Evolutionary conservation across 2,113 vertebrate species (phyloP), one percentile per base, ranked within the genome.

Genomic region (Carollia perspicillata): DNA sequence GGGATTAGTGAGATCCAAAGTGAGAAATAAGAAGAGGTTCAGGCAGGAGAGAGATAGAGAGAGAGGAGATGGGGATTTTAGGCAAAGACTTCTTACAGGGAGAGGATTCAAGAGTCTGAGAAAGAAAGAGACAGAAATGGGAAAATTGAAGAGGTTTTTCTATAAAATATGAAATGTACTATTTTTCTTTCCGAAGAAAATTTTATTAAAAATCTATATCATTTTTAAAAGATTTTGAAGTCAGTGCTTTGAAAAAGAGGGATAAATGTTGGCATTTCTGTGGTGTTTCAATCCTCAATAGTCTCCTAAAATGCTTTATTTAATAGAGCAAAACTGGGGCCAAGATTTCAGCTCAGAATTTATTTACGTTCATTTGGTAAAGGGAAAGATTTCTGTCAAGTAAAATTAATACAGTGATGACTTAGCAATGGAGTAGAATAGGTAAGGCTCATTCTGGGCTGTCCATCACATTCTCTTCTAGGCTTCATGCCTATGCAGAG

Each of bases 191-290:
- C 44, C 23, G 37, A 84, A 68, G 35, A 66, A 74, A 89, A 55
- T 7, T 2, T 85, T n/a, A 58, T 40, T 81, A 35, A 75, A 91
- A 84, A 89, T 37, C 33, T 80, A n/a, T 2, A 17, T 47, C n/a
- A 18, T 66, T 69, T 90, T 71, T 71, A 33, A 42, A 97, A 71
- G n/a, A 16, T 60, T 95, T 81, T 18, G 37, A 92, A 93, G 44
- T 30, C 58, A 44, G 37, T 49, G 3, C 37, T 42, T n/a, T 18
- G 74, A 49, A 66, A 33, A 84, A 77, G 72, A 93, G 22, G 7
- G 33, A 2, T 30, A 30, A 47, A 30, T 5, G 28, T 11, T 78
- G 49, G 22, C 23, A 58, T 74, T 84, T 72, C 5, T 37, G 40
- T 60, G 74, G 51, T 1, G 47, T 74, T 84, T 40, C 51, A n/a